Evolutionary conservation across 1,140 invertebrate genomes (phyloP), one percentile per base, ranked within the genome.

Genomic region (Saccostrea glomerata): DNA sequence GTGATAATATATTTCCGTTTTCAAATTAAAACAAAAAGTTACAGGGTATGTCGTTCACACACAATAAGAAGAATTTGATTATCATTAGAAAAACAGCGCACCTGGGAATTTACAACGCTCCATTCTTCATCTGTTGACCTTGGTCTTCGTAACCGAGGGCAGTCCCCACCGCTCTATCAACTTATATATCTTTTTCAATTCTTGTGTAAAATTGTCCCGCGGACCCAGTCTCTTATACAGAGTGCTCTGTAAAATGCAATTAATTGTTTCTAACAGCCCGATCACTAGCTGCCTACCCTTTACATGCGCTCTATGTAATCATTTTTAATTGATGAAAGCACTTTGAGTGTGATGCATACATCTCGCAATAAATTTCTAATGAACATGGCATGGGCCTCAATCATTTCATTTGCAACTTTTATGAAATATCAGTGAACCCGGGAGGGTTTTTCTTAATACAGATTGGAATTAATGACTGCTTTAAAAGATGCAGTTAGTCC

Each of bases 401-500:
- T 77, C 70, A 77, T 30, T 77, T 36, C 70, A 77, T 77, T 77
- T 77, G 70, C 13, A 25, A 36, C 23, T 77, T 73, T 36, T 77
- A 77, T 77, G 23, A 36, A 77, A 36, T 77, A 25, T 12, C 70
- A 12, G 2, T 12, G 70, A 77, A 77, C 70, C 70, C 70, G 70
- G 25, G 25, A 77, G 70, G 70, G 25, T 0, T 77, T 36, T 77
- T 30, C 70, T 77, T 77, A 77, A 77, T 77, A 25, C 12, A 77
- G 70, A 77, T 77, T 77, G 70, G 70, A 11, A 77, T 77, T 77
- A 77, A 77, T 36, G 70, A 36, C 70, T 77, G 70, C 70, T 30
- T 77, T 25, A 77, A 77, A 77, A 77, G 70, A 77, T 77, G 70
- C 70, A 77, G 70, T 36, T 77, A 77, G 70, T 77, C 70, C 70